phyloP scores from a whole-genome alignment of 2,113 vertebrate species.

The Formicarius rufipectus region DNA sequence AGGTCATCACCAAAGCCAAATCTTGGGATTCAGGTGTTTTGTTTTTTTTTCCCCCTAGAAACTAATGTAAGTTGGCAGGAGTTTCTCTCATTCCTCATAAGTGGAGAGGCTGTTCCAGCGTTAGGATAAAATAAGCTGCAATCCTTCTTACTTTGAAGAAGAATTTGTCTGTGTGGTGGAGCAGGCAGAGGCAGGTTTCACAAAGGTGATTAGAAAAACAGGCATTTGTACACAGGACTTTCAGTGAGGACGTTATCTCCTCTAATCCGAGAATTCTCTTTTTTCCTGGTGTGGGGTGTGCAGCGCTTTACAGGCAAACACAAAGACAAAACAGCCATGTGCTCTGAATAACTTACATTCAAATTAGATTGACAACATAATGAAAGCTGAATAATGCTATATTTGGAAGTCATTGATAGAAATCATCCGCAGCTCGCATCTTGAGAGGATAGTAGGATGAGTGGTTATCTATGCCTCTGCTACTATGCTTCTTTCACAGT shows the following conservation, averaged over 20 bases:
- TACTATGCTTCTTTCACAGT: conserved; percentile 36
- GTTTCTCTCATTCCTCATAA: neutral
- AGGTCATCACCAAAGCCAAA: conserved; percentile 3
- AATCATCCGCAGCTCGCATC: conserved; percentile 24
- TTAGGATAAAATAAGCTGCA: neutral
- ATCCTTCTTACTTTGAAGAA: neutral
- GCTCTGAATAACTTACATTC: conserved; percentile 21
- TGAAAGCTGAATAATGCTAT: conserved; percentile 46
- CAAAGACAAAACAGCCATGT: conserved; percentile 26
- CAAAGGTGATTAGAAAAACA: conserved; percentile 28
- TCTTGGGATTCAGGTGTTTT: neutral
- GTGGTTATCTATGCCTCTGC: conserved; percentile 49
- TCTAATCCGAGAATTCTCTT: neutral
- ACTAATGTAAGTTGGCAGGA: neutral
- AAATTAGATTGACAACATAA: conserved; percentile 64
- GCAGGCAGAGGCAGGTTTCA: neutral
- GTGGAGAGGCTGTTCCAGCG: neutral
- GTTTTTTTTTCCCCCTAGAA: neutral
- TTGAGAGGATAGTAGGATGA: conserved; percentile 48
- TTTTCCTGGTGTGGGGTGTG: neutral
- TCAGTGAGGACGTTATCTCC: neutral
- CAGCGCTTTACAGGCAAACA: neutral
- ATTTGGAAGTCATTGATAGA: conserved; percentile 56
- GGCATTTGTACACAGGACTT: conserved; percentile 1
- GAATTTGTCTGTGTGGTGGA: neutral